phyloP scores from a whole-genome alignment of 2,888 invertebrate species.

The Galerucella calmariensis region DNA sequence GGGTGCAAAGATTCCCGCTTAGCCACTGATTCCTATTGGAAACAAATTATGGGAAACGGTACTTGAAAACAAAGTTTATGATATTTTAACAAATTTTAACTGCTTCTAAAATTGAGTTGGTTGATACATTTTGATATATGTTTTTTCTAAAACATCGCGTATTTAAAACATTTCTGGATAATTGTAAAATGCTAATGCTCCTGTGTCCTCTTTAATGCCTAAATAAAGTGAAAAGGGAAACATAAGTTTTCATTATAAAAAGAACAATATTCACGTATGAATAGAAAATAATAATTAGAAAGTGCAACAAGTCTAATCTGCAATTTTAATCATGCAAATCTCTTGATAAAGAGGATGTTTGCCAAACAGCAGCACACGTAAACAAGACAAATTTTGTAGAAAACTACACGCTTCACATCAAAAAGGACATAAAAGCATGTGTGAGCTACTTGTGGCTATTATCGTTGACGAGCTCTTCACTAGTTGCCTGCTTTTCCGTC shows the following conservation, averaged over 20 bases:
- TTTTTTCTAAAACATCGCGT: background rate
- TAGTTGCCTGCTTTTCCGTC: conserved; percentile 54
- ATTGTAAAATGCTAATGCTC: background rate
- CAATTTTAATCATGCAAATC: conserved; percentile 48
- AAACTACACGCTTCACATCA: conserved; percentile 60
- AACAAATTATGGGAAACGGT: no score
- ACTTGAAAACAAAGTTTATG: no score
- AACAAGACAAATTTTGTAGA: conserved; percentile 62
- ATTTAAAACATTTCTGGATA: background rate
- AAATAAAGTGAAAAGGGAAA: background rate
- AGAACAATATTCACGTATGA: conserved; percentile 30
- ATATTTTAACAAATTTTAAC: background rate
- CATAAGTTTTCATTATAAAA: conserved; percentile 29
- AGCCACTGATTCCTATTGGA: no score
- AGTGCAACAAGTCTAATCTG: conserved; percentile 47
- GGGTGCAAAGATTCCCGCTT: no score
- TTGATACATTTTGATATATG: no score
- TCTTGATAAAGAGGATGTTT: conserved; percentile 48
- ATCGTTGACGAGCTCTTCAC: conserved; percentile 62
- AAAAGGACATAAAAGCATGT: conserved; percentile 62
- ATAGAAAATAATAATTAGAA: conserved; percentile 41
- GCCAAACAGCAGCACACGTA: conserved; percentile 49
- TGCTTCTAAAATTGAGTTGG: background rate
- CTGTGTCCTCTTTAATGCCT: background rate
- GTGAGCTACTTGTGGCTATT: conserved; percentile 64